phyloP scores from a whole-genome alignment of 1,140 invertebrate species.

The Drosophila repletoides region DNA sequence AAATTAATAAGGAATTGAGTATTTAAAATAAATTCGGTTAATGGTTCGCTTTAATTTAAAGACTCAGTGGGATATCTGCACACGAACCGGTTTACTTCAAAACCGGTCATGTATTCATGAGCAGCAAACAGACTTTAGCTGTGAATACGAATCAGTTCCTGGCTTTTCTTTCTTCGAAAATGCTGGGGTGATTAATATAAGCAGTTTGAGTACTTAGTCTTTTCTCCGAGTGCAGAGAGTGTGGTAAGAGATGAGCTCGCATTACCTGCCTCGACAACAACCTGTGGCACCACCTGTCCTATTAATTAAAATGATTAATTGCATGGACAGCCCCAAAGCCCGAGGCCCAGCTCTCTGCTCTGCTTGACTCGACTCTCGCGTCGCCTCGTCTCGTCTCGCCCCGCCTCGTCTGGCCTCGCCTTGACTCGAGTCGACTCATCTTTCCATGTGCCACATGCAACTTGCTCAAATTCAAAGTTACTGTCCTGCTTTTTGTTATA shows the following conservation, averaged over 20 bases:
- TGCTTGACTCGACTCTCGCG: background rate
- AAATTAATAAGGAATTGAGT: background rate
- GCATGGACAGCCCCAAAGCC: background rate
- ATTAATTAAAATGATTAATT: constrained; percentile 81
- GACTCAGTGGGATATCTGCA: no score
- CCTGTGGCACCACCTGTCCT: constrained; percentile 79
- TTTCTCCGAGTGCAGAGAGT: no score
- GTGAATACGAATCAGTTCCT: no score
- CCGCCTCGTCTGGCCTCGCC: background rate
- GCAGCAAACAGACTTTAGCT: no score
- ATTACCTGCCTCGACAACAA: constrained; percentile 52
- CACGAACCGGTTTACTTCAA: no score
- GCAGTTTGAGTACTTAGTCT: no score
- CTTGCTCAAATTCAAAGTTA: constrained; percentile 27
- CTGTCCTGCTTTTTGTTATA: no score
- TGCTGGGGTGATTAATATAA: no score
- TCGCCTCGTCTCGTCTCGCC: background rate
- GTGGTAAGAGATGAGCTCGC: constrained; percentile 25
- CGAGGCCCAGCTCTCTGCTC: background rate
- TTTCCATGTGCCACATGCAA: constrained; percentile 54
- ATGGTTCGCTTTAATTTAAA: no score
- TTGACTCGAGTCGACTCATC: constrained; percentile 20
- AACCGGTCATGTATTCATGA: no score
- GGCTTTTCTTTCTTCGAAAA: no score
- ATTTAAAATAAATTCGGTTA: background rate